Conservation (phyloP, 2,888 invertebrate species). For the Conops quadrifasciatus region DNA sequence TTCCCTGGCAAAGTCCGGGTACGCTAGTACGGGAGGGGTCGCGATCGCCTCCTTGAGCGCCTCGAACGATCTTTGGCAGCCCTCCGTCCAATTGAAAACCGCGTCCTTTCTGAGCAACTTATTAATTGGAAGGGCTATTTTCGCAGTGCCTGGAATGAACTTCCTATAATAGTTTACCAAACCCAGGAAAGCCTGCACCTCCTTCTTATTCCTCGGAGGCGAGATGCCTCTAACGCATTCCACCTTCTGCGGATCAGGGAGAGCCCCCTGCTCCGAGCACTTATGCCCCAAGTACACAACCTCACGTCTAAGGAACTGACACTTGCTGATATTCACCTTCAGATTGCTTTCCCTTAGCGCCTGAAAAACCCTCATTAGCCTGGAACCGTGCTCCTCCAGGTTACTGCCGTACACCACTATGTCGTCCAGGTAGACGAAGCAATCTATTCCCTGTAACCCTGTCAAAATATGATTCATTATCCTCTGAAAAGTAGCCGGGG, state of each 20-base stretch:
- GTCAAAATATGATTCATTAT: constrained; percentile 6
- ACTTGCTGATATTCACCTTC: neutral
- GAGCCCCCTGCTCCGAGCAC: neutral
- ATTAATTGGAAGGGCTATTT: constrained; percentile 1
- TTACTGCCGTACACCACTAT: constrained; percentile 1
- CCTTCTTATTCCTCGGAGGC: neutral
- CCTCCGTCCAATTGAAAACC: neutral
- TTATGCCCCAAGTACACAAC: neutral
- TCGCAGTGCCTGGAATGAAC: neutral
- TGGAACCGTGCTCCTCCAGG: neutral
- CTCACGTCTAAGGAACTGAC: neutral
- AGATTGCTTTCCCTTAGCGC: constrained; percentile 1
- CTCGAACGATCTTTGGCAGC: neutral
- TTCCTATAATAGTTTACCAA: constrained; percentile 9
- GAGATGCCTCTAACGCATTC: neutral
- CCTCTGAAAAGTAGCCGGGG: constrained; percentile 45
- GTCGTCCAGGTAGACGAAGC: neutral
- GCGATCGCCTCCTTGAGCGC: neutral
- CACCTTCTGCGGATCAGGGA: neutral
- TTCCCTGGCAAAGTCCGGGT: neutral
- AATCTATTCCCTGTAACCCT: neutral
- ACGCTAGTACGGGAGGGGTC: neutral
- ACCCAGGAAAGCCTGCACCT: neutral
- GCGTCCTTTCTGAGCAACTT: constrained; percentile 16
- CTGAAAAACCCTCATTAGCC: neutral